Conservation (phyloP, 2,888 invertebrate genomes). For the Ferdinandea cuprea region DNA sequence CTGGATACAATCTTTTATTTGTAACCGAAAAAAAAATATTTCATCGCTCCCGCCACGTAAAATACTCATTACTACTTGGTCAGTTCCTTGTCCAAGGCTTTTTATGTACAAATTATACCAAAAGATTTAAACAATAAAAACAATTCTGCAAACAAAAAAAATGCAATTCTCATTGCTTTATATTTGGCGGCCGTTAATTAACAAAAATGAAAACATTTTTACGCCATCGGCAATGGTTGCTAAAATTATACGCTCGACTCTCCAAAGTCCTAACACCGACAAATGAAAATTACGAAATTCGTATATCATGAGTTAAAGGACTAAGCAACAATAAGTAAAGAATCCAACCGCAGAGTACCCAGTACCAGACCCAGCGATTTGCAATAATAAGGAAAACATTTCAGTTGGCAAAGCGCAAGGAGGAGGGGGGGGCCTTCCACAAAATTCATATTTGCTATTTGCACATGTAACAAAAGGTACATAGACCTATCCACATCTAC, state of each 20-base stretch:
- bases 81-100: too few species aligned
- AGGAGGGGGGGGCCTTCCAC: not conserved
- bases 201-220: conserved; percentile 29
- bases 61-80: too few species aligned
- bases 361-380: conserved; percentile 19
- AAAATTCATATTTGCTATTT: conserved; percentile 20
- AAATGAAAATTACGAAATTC: conserved; percentile 54
- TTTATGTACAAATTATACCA: too few species aligned
- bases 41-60: too few species aligned
- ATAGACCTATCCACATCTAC: not conserved
- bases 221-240: conserved; percentile 46
- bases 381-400: conserved; percentile 36
- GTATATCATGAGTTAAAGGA: conserved; percentile 14
- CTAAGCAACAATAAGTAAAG: not conserved
- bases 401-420: not conserved
- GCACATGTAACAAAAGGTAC: conserved; percentile 16
- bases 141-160: too few species aligned
- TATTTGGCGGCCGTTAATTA: conserved; percentile 50
- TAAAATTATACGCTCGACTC: conserved; percentile 26
- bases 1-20: too few species aligned
- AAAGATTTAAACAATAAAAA: too few species aligned
- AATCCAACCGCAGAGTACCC: conserved; percentile 1
- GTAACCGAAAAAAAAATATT: too few species aligned
- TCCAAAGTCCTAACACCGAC: conserved; percentile 9
- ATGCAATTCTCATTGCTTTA: conserved; percentile 11